Base-by-base conservation (phyloP, 2,888 invertebrate species). In the Cynaeus angustus region DNA sequence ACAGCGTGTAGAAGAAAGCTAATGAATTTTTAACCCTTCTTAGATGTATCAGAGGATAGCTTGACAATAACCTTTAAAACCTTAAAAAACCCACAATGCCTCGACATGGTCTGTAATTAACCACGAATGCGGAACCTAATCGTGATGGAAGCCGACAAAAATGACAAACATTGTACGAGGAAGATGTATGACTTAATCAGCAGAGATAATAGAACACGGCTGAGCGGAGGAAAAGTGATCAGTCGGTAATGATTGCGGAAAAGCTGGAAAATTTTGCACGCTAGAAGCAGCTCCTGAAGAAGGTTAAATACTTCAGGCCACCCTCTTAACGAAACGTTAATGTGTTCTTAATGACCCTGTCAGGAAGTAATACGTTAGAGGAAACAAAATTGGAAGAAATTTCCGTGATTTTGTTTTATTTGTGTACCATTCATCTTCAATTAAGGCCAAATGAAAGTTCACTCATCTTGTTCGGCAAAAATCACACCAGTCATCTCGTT, bases 401-500 rank as follows among this genome's bases (percentile, higher is more conserved):
- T 58, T 43, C 58, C 53, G 2, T 12, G 53, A 53, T 53, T 14
- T 58, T 58, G 45, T 58, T 58, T 45, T 43, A 41, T 58, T 58
- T 45, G 58, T 45, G 13, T 38, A 48, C 48, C 21, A 50, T 53
- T 53, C 37, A 50, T 43, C 43, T 58, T 66, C 58, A 66, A 66
- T 66, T 66, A 66, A 66, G 66, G 59, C 66, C 66, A 59, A 52
- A 66, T 59, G 66, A 66, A 66, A 66, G 66, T 66, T 48, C 48
- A 26, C 66, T 66, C 66, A 21, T 56, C 46, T 41, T 9, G 28
- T n/a, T 8, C 10, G 13, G 45, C 46, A 53, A 53, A 53, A 53
- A 53, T 33, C 16, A 9, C 28, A 53, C 37, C 37, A 53, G 53
- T 53, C 53, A 16, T 53, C 26, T 50, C n/a, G 21, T 16, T 12